Conservation (phyloP, 2,797 vertebrate genomes). For the Danionella dracula region DNA sequence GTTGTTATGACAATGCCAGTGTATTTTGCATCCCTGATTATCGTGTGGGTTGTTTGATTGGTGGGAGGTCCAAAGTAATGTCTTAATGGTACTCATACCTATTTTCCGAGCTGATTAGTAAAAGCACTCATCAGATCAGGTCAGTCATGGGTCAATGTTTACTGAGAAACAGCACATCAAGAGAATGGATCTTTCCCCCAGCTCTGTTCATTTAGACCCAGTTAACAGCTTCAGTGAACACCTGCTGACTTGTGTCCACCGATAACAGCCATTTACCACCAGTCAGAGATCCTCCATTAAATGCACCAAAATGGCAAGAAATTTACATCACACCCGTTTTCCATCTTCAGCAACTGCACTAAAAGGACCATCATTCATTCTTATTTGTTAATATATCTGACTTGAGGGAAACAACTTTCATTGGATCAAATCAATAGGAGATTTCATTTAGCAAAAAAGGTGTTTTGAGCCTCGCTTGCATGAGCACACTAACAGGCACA, state of each 20-base stretch:
- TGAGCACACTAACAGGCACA: slow-evolving; percentile 8
- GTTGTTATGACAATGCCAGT: not conserved
- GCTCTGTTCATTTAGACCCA: slow-evolving; percentile 16
- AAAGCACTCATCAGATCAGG: slow-evolving; percentile 19
- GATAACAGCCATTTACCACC: slow-evolving; percentile 22
- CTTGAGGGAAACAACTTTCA: slow-evolving; percentile 6
- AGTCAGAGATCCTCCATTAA: slow-evolving; percentile 19
- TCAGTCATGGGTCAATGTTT: slow-evolving; percentile 24
- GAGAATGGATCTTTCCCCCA: slow-evolving; percentile 26
- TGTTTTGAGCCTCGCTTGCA: not conserved
- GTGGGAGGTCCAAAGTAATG: slow-evolving; percentile 24
- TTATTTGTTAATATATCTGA: not conserved
- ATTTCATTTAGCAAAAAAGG: slow-evolving; percentile 9
- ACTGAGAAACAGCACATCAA: slow-evolving; percentile 18
- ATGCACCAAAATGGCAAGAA: slow-evolving; percentile 9
- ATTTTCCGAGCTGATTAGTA: slow-evolving; percentile 22
- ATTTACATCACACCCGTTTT: slow-evolving; percentile 5
- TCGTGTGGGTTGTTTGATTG: not conserved
- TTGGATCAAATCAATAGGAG: slow-evolving; percentile 15
- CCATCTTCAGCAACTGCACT: not conserved
- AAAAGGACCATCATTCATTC: slow-evolving; percentile 9
- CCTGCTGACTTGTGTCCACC: slow-evolving; percentile 20
- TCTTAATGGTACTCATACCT: slow-evolving; percentile 11
- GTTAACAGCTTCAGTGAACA: slow-evolving; percentile 25
- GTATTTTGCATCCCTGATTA: slow-evolving; percentile 2